Percentiles rank a stretch among this genome's conserved stretches.
phyloP scores from a whole-genome alignment of 2,888 invertebrate species.

The Lucinisca nassula region DNA sequence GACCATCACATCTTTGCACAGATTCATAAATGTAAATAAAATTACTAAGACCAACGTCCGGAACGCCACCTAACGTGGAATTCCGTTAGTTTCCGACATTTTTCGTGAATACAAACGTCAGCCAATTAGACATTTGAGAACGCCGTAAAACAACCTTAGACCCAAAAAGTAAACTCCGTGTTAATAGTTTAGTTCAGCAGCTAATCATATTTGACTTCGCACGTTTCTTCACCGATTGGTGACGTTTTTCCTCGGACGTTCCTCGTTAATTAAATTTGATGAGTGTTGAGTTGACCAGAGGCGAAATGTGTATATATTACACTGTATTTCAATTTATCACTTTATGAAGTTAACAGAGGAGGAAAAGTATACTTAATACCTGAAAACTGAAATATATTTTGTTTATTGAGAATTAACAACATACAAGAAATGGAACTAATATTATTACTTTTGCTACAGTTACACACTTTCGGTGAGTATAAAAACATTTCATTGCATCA shows the following conservation, averaged over 20 bases:
- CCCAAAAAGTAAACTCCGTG: neutral
- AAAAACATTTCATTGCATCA: neutral
- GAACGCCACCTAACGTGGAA: neutral
- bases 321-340: neutral
- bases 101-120: neutral
- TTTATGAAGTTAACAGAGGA: neutral
- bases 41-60: neutral
- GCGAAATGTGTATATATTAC: neutral
- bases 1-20: neutral
- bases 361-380: neutral
- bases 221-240: neutral
- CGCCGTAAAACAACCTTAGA: neutral
- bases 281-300: neutral
- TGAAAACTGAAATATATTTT: too few species aligned
- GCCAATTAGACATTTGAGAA: neutral
- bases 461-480: neutral
- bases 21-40: neutral
- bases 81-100: neutral
- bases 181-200: neutral
- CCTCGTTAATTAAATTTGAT: slow-evolving; percentile 5
- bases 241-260: slow-evolving; percentile 9
- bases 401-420: too few species aligned
- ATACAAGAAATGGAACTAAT: neutral
- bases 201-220: neutral
- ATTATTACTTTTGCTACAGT: neutral